phyloP scores from a whole-genome alignment of 2,797 vertebrate genomes.

The Apogon talboti region DNA sequence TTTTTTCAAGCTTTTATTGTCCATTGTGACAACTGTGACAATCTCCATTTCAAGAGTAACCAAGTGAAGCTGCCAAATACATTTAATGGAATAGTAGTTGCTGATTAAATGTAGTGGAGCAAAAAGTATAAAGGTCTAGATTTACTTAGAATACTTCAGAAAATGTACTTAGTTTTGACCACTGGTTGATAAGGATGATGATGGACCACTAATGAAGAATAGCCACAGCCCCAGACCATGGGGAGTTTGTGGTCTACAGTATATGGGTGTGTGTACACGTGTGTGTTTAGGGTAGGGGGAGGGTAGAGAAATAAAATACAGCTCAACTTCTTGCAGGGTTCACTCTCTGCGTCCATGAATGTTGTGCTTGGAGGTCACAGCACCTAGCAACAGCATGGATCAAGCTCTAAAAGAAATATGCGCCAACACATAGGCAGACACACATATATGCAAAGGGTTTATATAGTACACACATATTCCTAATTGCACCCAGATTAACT shows the following conservation, averaged over 20 bases:
- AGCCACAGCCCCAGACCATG: constrained; percentile 28
- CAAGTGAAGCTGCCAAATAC: too few relatives aligned
- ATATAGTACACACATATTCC: constrained; percentile 36
- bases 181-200: constrained; percentile 39
- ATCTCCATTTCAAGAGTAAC: too few relatives aligned
- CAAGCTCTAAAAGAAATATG: constrained; percentile 60
- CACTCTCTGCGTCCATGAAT: constrained; percentile 66
- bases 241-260: constrained; percentile 55
- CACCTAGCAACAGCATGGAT: constrained; percentile 75
- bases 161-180: too few relatives aligned
- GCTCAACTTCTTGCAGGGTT: constrained; percentile 61
- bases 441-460: constrained; percentile 31
- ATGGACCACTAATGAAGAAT: constrained; percentile 47
- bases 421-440: constrained; percentile 53
- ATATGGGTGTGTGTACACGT: constrained; percentile 23
- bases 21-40: too few relatives aligned
- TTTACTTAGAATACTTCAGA: too few relatives aligned
- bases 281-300: constrained; percentile 49
- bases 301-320: constrained; percentile 71
- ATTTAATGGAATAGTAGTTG: constrained; percentile 11
- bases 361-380: constrained; percentile 74
- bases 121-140: background rate
- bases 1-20: too few relatives aligned
- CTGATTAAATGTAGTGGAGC: constrained; percentile 1
- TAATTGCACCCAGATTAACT: constrained; percentile 12